These are phyloP conservation scores for Cyphotilapia sp. DNA, from an alignment of 2,113 vertebrate genomes.

Conservation along the genomic window DNA sequence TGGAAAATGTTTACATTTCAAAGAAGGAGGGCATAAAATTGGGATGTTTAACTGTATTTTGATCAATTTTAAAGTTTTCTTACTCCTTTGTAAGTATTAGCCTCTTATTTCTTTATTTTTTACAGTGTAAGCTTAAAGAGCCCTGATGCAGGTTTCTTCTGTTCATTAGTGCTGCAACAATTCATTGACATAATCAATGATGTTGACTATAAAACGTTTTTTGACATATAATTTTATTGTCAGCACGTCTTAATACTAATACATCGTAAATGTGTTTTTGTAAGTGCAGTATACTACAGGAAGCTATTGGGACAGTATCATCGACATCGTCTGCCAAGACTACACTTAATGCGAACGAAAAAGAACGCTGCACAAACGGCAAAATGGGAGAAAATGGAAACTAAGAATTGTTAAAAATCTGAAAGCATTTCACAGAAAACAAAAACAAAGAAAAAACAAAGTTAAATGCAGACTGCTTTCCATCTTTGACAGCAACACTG, in stretches of 20 bases:
- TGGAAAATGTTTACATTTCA: neutral
- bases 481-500: neutral
- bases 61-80: neutral
- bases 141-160: neutral
- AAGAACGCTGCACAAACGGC: neutral
- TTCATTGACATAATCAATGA: neutral
- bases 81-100: neutral
- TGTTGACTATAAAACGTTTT: neutral
- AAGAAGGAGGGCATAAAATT: neutral
- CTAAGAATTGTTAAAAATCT: neutral
- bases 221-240: neutral
- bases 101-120: neutral
- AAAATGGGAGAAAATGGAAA: neutral
- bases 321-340: neutral
- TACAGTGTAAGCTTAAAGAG: neutral
- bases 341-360: neutral
- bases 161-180: neutral
- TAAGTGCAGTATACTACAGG: neutral
- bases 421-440: neutral
- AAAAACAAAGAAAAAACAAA: neutral
- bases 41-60: neutral
- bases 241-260: neutral
- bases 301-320: neutral
- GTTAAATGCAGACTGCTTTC: neutral
- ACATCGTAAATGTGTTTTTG: neutral